Evolutionary conservation across 30 jellyfish, hydroid and myxozoan species (phyloP).

Genomic region (Sanderia malayensis): DNA sequence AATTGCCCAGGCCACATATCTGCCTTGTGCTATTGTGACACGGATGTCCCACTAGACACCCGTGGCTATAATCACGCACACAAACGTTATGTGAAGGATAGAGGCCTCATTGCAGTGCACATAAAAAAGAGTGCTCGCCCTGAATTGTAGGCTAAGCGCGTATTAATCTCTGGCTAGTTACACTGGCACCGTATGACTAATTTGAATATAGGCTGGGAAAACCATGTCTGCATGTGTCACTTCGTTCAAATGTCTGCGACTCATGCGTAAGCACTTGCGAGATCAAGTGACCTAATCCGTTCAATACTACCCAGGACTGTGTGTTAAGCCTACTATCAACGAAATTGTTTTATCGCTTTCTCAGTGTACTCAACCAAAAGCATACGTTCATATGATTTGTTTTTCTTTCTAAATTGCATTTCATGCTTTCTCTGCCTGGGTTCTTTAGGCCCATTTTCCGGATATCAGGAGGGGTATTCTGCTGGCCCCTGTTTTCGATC

Average conservation of each 20-base stretch:
- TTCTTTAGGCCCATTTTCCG: too few relatives aligned
- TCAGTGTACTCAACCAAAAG: slow-evolving; percentile 58
- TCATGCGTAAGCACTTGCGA: slow-evolving; percentile 47
- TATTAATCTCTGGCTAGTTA: slow-evolving; percentile 52
- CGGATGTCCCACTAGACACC: too few relatives aligned
- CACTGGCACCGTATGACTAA: slow-evolving; percentile 53
- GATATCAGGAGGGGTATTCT: too few relatives aligned
- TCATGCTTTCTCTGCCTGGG: too few relatives aligned
- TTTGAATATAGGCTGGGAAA: slow-evolving; percentile 66
- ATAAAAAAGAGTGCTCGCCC: slow-evolving; percentile 59
- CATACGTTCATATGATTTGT: slow-evolving; percentile 42
- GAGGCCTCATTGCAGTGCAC: too few relatives aligned
- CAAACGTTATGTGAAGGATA: too few relatives aligned
- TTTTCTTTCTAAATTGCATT: too few relatives aligned
- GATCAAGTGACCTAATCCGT: slow-evolving; percentile 28
- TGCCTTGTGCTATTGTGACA: too few relatives aligned
- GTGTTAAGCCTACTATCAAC: slow-evolving; percentile 51
- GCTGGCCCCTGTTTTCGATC: too few relatives aligned
- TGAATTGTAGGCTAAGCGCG: slow-evolving; percentile 51
- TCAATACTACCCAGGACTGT: slow-evolving; percentile 44
- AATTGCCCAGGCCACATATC: slow-evolving; percentile 37
- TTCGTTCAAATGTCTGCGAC: slow-evolving; percentile 58
- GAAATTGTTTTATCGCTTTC: slow-evolving; percentile 35
- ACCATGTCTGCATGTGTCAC: slow-evolving; percentile 61
- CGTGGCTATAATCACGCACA: too few relatives aligned